phyloP scores from a whole-genome alignment of 2,797 vertebrate species.

The Xiphophorus birchmanni region DNA sequence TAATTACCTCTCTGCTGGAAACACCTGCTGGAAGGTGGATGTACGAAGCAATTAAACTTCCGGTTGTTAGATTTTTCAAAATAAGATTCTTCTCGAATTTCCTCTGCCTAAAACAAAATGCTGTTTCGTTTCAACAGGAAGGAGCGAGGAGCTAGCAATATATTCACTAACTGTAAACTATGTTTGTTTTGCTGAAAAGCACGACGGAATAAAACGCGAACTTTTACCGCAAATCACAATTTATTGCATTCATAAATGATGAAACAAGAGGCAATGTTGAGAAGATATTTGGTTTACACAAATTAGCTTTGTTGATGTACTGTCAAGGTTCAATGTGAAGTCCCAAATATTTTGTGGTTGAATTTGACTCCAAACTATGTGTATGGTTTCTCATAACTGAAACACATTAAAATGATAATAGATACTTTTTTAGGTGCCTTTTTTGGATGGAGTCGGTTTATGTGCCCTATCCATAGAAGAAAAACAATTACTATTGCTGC shows the following conservation, averaged over 20 bases:
- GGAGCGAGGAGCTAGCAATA: neutral
- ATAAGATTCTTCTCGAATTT: conserved; percentile 12
- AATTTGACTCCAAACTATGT: too few relatives aligned
- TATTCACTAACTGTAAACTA: neutral
- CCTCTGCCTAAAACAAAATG: neutral
- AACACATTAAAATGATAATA: too few relatives aligned
- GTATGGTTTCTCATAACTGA: too few relatives aligned
- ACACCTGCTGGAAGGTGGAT: conserved; percentile 29
- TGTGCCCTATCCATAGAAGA: neutral
- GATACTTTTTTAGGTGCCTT: neutral
- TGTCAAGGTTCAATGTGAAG: neutral
- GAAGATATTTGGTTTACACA: neutral
- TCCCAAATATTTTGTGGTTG: neutral
- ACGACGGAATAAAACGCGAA: neutral
- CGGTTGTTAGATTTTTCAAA: neutral
- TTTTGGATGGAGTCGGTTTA: neutral
- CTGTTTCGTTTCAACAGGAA: neutral
- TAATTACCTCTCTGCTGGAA: conserved; percentile 7
- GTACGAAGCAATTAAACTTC: neutral
- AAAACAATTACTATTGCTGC: neutral
- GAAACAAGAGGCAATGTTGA: neutral
- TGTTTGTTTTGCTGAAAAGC: neutral
- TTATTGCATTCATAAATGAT: neutral
- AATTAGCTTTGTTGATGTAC: neutral
- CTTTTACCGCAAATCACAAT: neutral